These are phyloP conservation scores for Lycopodina hypogea DNA, from an alignment of 37 sponge, comb jelly and placozoan species.

Conservation along the genomic window DNA sequence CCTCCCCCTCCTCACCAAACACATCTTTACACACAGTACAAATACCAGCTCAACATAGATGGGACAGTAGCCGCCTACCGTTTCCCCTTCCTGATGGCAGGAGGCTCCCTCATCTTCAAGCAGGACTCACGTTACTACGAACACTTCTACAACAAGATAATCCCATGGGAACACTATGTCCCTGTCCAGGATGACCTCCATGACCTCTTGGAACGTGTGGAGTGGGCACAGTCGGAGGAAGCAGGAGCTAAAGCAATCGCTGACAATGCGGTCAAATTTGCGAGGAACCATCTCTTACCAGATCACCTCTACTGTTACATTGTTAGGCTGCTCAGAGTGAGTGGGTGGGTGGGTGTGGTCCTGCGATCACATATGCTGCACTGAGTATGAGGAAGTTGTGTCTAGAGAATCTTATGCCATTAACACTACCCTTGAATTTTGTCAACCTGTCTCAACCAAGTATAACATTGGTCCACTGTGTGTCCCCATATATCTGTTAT, in stretches of 20 bases:
- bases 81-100: conserved; percentile 87
- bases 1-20: not conserved
- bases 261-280: conserved; percentile 71
- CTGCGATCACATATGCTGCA: no score
- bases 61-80: conserved; percentile 98
- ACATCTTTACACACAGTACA: conserved; percentile 66
- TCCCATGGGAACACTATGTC: conserved; percentile 94
- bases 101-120: conserved; percentile 88
- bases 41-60: conserved; percentile 94
- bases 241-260: conserved; percentile 75
- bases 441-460: no score
- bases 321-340: conserved; percentile 61
- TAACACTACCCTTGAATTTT: no score
- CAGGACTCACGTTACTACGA: conserved; percentile 97
- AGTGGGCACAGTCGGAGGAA: conserved; percentile 88
- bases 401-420: no score
- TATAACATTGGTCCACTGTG: no score
- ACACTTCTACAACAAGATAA: conserved; percentile 88
- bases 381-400: no score
- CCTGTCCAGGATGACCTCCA: conserved; percentile 80
- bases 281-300: conserved; percentile 70
- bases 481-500: no score
- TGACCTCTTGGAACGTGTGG: conserved; percentile 79
- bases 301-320: conserved; percentile 87
- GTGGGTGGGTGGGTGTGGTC: not conserved